These are phyloP conservation scores for Stigmatopora argus DNA, from an alignment of 2,113 vertebrate genomes.

Conservation along the genomic window DNA sequence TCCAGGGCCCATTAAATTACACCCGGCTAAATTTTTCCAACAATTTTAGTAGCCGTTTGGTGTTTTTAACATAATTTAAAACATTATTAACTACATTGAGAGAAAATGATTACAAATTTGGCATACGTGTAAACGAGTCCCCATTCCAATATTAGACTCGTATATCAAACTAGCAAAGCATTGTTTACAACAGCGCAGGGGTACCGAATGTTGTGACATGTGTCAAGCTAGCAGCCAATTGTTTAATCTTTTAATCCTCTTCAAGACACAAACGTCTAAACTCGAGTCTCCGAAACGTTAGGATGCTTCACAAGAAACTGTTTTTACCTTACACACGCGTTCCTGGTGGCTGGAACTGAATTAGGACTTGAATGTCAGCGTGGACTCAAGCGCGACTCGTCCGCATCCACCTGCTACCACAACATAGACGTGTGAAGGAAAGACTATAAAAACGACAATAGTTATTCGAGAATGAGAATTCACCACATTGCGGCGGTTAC, in stretches of 20 bases:
- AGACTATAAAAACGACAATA: not conserved
- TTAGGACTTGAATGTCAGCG: constrained; percentile 24
- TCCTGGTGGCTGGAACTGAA: constrained; percentile 4
- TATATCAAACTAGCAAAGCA: not conserved
- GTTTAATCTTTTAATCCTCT: not conserved
- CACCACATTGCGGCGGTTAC: not conserved
- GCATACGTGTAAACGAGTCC: no score
- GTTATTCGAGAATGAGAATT: not conserved
- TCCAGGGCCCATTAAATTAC: no score
- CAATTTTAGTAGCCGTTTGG: no score
- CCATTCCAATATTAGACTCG: no score
- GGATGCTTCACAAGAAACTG: not conserved
- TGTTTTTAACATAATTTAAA: no score
- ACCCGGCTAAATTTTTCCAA: no score
- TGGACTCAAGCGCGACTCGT: not conserved
- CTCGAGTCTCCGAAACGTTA: not conserved
- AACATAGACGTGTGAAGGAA: not conserved
- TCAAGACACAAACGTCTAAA: not conserved
- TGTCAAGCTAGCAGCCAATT: not conserved
- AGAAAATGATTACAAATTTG: no score
- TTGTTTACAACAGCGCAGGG: not conserved
- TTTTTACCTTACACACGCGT: constrained; percentile 32
- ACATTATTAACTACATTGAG: no score
- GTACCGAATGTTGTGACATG: not conserved
- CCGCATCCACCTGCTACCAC: constrained; percentile 15